Evolutionary conservation across 1,140 invertebrate genomes (phyloP), one percentile per base, ranked within the genome.

Genomic region (Drosophila parabipectinata): DNA sequence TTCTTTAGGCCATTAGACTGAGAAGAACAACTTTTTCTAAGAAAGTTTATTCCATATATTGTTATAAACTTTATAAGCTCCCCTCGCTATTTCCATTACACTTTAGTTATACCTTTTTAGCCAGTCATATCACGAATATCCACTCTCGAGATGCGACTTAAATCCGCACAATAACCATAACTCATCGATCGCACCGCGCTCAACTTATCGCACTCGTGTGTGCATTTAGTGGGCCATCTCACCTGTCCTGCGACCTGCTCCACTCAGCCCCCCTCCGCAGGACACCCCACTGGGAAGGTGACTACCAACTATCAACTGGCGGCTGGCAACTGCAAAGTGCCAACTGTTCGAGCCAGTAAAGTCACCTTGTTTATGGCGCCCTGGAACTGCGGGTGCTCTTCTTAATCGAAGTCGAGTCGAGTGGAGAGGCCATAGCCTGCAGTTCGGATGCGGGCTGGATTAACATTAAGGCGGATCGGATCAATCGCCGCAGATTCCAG

Each of bases 301-400:
- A 71, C 66, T 69, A 56, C 63, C 54, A 55, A 44, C 37, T 26
- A 41, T 41, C 53, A 60, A 56, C 50, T 51, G 53, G 14, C 47
- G 18, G 32, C 50, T 47, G 62, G n/a, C n/a, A 55, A 48, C 51
- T 34, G 44, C 63, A 34, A 69, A 57, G 51, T 82, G 73, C 53
- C 69, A 71, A 72, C 52, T 55, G 77, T 50, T 58, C 54, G 74
- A 75, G 82, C 83, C 64, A 76, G 76, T 88, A 87, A 87, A 87
- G 63, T 88, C 83, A 79, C 75, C 76, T 87, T 75, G 76, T 87
- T 87, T 87, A 87, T 77, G 75, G 63, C 72, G 74, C 83, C 48
- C 51, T 60, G 53, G 59, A 87, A 79, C 83, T 87, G 83, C 83
- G 83, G 83, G 83, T 80, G 82, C 79, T 83, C 71, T 58, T 76